phyloP scores from a whole-genome alignment of 2,888 invertebrate species.

The Diploptera punctata region DNA sequence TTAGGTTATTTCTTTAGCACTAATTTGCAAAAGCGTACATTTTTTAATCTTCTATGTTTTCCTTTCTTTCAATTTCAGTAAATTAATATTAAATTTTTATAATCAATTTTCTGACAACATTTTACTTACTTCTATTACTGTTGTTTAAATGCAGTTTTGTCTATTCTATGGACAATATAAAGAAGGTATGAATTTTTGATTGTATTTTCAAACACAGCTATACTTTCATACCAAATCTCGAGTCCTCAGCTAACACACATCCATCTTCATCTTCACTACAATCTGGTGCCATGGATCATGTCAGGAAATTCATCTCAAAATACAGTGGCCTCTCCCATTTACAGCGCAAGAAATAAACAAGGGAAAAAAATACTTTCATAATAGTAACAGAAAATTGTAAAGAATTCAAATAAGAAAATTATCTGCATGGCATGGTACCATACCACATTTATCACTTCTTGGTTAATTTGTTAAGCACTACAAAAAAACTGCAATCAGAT shows the following conservation, averaged over 20 bases:
- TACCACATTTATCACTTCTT: constrained; percentile 35
- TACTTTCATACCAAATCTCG: constrained; percentile 13
- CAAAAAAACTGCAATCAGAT: constrained; percentile 19
- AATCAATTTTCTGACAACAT: no score
- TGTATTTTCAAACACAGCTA: constrained; percentile 23
- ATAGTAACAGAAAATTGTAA: background rate
- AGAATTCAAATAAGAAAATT: constrained; percentile 10
- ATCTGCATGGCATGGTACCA: constrained; percentile 4
- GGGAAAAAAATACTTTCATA: constrained; percentile 14
- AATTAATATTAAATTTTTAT: no score
- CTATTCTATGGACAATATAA: background rate
- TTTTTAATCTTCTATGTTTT: no score
- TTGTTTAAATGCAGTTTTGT: no score
- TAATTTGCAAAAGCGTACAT: no score
- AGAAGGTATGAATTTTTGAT: constrained; percentile 23
- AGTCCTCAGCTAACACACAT: constrained; percentile 21
- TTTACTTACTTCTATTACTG: no score
- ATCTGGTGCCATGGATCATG: constrained; percentile 19
- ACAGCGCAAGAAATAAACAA: constrained; percentile 14
- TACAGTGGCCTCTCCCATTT: constrained; percentile 20
- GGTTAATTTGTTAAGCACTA: constrained; percentile 21
- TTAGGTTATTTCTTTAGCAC: no score
- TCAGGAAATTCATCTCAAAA: constrained; percentile 22
- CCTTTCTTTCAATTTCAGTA: no score
- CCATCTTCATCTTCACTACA: background rate